Evolutionary conservation across 1,140 invertebrate species (phyloP).

Genomic region (Calosoma granatense): DNA sequence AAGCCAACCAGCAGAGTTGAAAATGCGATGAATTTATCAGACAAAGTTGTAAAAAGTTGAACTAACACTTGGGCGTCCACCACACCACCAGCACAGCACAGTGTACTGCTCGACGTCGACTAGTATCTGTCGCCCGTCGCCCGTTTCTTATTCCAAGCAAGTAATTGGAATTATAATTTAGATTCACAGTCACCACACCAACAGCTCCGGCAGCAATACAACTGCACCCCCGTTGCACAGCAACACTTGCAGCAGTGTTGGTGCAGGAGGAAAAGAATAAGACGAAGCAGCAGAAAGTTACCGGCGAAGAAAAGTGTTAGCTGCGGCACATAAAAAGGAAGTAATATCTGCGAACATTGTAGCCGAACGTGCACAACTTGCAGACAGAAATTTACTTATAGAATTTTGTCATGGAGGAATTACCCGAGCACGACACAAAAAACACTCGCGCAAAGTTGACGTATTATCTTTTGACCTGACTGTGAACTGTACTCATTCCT

Average conservation of each 20-base stretch:
- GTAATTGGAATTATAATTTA: slow-evolving; percentile 8
- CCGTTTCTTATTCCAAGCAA: slow-evolving; percentile 5
- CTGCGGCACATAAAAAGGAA: neutral
- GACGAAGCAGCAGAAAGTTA: neutral
- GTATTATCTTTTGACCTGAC: neutral
- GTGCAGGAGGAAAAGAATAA: too few relatives aligned
- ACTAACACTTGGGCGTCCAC: too few relatives aligned
- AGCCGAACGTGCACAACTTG: neutral
- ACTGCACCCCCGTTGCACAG: too few relatives aligned
- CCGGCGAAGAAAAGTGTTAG: neutral
- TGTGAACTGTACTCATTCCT: too few relatives aligned
- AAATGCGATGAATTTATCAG: too few relatives aligned
- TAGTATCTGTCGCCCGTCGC: too few relatives aligned
- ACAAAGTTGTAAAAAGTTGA: too few relatives aligned
- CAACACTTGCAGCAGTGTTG: too few relatives aligned
- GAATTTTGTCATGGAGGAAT: neutral
- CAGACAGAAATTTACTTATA: slow-evolving; percentile 2
- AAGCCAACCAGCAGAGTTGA: too few relatives aligned
- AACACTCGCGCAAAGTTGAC: neutral
- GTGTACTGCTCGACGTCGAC: too few relatives aligned
- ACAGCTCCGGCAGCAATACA: neutral
- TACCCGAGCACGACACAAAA: neutral
- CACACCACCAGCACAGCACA: too few relatives aligned
- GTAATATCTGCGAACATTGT: slow-evolving; percentile 1
- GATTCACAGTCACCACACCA: neutral